Conservation (phyloP, 2,113 vertebrate genomes). For the Thalassarche chlororhynchos region DNA sequence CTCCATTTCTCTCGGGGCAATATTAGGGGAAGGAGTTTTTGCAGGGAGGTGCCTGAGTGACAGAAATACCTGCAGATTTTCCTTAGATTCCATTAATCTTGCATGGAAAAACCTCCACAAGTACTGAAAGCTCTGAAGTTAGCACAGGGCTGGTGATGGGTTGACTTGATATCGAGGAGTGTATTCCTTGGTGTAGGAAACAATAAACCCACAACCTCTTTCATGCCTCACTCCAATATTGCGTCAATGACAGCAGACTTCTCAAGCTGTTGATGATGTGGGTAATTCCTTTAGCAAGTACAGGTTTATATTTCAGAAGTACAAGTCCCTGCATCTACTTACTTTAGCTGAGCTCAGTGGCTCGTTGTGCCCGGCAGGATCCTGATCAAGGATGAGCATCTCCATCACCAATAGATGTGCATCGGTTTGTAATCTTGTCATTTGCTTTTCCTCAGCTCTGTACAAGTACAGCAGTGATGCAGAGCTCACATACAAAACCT, state of each 20-base stretch:
- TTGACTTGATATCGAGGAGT: not conserved
- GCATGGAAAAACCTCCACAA: not conserved
- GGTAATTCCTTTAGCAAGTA: not conserved
- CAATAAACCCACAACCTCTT: not conserved
- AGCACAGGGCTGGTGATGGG: not conserved
- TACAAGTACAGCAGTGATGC: not conserved
- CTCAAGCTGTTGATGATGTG: not conserved
- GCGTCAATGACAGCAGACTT: not conserved
- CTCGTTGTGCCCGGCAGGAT: not conserved
- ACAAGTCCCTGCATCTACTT: not conserved
- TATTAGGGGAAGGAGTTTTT: not conserved
- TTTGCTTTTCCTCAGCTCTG: not conserved
- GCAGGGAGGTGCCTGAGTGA: not conserved
- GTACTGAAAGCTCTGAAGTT: not conserved
- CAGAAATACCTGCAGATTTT: not conserved
- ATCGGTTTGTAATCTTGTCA: not conserved
- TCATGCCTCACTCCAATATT: not conserved
- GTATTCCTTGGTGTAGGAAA: not conserved
- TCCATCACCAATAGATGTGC: fast-evolving
- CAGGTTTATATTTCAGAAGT: not conserved
- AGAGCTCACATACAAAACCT: not conserved
- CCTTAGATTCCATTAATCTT: not conserved
- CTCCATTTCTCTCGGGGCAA: not conserved
- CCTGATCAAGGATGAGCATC: not conserved
- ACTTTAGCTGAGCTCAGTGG: not conserved